Evolutionary conservation across 1,140 invertebrate genomes (phyloP).

Genomic region (Gonioctena quinquepunctata): DNA sequence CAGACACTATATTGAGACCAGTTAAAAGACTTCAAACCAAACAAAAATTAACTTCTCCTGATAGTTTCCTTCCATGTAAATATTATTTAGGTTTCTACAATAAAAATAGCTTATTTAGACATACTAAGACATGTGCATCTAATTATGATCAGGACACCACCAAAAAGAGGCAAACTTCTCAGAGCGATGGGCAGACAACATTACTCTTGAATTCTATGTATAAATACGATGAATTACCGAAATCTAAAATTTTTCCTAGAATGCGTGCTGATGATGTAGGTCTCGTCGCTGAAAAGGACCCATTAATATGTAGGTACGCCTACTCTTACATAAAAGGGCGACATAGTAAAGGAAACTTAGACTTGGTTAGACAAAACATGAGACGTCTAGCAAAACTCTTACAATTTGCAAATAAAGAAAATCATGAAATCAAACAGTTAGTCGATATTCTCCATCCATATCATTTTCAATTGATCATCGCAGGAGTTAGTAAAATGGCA

Average conservation of each 20-base stretch:
- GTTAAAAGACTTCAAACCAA: slow-evolving; percentile 21
- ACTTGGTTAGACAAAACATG: background rate
- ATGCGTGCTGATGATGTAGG: background rate
- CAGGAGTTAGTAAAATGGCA: background rate
- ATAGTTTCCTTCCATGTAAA: slow-evolving; percentile 23
- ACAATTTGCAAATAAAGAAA: background rate
- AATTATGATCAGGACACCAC: slow-evolving; percentile 15
- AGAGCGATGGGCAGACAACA: background rate
- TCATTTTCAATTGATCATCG: background rate
- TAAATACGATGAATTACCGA: background rate
- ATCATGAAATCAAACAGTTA: background rate
- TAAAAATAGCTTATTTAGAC: slow-evolving; percentile 22
- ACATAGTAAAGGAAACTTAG: background rate
- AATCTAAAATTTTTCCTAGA: background rate
- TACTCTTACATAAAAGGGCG: background rate
- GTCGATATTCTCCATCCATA: too few species aligned
- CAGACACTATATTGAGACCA: slow-evolving; percentile 14
- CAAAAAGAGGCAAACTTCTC: background rate
- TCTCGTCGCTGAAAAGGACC: background rate
- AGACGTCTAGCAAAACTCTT: background rate
- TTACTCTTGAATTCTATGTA: background rate
- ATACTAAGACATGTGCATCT: slow-evolving; percentile 25
- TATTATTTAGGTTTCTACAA: slow-evolving; percentile 29
- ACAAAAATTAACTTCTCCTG: slow-evolving; percentile 3
- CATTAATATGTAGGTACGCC: background rate